phyloP scores from a whole-genome alignment of 2,888 invertebrate genomes.

The Cheilosia vernalis region DNA sequence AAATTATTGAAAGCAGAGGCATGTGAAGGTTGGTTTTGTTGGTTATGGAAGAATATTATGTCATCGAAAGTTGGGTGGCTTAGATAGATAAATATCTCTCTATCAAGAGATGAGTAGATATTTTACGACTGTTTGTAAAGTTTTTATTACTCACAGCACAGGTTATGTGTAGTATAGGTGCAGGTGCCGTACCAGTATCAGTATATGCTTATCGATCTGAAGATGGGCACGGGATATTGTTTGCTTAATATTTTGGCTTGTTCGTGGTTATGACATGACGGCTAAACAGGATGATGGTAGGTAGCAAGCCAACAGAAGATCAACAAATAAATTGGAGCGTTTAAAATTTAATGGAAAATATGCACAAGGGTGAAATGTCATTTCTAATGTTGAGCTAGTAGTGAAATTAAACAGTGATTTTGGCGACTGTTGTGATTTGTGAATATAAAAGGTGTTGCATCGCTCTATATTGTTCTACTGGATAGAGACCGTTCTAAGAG shows the following conservation, averaged over 20 bases:
- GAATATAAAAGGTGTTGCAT: no score
- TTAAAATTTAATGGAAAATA: not conserved
- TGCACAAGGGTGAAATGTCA: not conserved
- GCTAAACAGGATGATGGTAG: not conserved
- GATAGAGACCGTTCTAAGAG: no score
- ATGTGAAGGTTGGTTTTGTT: constrained; percentile 68
- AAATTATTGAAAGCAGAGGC: constrained; percentile 54
- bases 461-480: no score
- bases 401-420: no score
- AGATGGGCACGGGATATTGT: not conserved
- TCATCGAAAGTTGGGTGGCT: constrained; percentile 46
- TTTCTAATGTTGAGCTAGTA: no score
- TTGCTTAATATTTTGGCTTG: not conserved
- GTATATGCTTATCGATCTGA: constrained; percentile 5
- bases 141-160: constrained; percentile 17
- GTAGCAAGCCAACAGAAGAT: not conserved
- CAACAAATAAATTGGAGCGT: constrained; percentile 1
- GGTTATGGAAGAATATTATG: constrained; percentile 69
- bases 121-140: constrained; percentile 1
- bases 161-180: not conserved
- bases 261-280: not conserved
- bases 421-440: no score
- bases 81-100: constrained; percentile 7
- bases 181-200: not conserved
- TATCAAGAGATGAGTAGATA: constrained; percentile 5